Evolutionary conservation across 2,113 vertebrate genomes (phyloP).

Genomic region (Ondatra zibethicus): DNA sequence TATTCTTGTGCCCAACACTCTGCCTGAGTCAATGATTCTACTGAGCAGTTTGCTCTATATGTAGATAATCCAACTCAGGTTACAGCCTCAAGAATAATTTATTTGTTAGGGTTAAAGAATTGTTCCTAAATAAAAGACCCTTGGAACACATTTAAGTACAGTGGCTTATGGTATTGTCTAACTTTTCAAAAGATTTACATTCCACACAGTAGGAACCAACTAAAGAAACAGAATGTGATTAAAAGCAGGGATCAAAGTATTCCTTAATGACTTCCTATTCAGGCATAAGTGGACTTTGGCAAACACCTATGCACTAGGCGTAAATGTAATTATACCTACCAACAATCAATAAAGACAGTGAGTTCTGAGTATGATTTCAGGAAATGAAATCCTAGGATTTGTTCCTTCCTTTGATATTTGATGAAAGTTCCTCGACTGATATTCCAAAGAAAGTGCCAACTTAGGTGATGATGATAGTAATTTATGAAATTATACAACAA

Average conservation of each 20-base stretch:
- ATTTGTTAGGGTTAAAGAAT: background rate
- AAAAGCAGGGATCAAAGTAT: background rate
- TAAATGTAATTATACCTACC: background rate
- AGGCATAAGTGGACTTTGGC: background rate
- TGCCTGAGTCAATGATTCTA: background rate
- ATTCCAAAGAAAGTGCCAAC: background rate
- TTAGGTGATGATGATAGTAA: background rate
- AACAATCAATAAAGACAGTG: background rate
- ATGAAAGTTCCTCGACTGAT: background rate
- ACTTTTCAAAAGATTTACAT: background rate
- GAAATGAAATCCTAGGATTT: background rate
- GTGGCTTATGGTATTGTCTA: background rate
- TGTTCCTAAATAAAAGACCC: background rate
- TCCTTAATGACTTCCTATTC: background rate
- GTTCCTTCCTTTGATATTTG: background rate
- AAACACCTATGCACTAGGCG: background rate
- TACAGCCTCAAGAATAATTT: background rate
- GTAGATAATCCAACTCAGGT: background rate
- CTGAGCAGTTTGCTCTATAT: background rate
- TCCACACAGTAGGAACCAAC: background rate
- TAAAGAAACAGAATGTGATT: background rate
- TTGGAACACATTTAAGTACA: conserved; percentile 29
- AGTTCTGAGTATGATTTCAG: background rate
- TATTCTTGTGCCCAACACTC: background rate
- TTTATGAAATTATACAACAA: background rate